Evolutionary conservation across 1,140 invertebrate genomes (phyloP), one percentile per base, ranked within the genome.

Genomic region (Saccostrea cuccullata): DNA sequence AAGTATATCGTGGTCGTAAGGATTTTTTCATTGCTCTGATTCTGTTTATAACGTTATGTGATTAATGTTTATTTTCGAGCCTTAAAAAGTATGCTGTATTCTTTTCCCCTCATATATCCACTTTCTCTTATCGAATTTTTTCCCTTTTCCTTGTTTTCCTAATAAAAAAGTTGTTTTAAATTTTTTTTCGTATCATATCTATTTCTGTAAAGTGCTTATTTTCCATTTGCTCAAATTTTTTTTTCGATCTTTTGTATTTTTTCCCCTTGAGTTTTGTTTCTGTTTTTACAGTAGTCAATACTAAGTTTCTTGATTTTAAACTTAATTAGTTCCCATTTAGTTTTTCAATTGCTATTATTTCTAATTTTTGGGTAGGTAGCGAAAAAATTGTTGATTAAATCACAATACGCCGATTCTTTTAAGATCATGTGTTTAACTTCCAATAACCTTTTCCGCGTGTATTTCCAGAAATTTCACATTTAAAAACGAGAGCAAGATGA

Each of bases 161-260:
- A 64, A 64, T 64, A 64, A 64, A 11, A 11, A 64, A 64, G 58
- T 64, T 64, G 58, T 11, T 64, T 64, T 64, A n/a, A 13, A 17
- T n/a, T 64, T 64, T 64, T 64, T 64, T 64, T 64, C 58, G 58
- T 64, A 64, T 64, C 58, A 64, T 64, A 64, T 64, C 58, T 64
- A 64, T 64, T 64, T 64, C 58, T 64, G 30, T 36, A 36, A 36
- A 36, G 30, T 36, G 30, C 30, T 36, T 36, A 36, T 36, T 36
- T 36, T 36, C 30, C 30, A 36, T 36, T 36, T 36, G 30, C 2
- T 36, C 30, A 36, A n/a, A 36, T 36, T 36, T 36, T 2, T 0
- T 36, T 36, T 36, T 36, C 30, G 30, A 36, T 36, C 30, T 36
- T 36, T 36, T 36, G 30, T 36, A 36, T 36, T 36, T 36, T 36